Conservation (phyloP, 1,140 invertebrate genomes). For the Teleogryllus occipitalis region DNA sequence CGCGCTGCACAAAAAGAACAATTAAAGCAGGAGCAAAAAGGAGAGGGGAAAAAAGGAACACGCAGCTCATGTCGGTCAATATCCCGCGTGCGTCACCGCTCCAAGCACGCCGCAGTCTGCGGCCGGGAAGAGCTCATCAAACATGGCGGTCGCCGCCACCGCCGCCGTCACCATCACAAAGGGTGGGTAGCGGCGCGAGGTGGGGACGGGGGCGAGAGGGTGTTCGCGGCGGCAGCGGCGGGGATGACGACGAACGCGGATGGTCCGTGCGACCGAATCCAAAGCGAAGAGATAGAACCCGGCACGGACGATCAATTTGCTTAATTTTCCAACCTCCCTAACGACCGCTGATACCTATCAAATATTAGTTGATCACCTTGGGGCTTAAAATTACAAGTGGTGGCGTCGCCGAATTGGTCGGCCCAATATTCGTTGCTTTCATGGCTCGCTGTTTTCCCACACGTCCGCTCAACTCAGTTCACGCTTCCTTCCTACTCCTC, state of each 20-base stretch:
- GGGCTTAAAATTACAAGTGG: not conserved
- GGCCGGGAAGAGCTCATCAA: no score
- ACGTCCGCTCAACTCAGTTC: not conserved
- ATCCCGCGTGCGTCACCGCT: no score
- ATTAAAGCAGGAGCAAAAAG: no score
- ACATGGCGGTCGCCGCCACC: no score
- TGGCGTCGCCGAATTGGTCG: not conserved
- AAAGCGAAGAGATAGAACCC: not conserved
- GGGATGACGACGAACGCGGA: not conserved
- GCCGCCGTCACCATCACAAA: not conserved
- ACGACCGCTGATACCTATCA: not conserved
- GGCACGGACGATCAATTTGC: not conserved
- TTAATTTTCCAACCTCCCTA: slow-evolving; percentile 1
- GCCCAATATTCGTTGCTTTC: not conserved
- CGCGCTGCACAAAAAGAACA: no score
- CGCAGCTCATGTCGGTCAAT: no score
- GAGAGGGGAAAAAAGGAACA: no score
- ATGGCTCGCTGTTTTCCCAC: not conserved
- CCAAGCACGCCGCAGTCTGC: no score
- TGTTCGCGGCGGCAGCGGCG: not conserved
- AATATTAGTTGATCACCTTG: not conserved
- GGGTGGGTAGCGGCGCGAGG: no score
- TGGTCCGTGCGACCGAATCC: not conserved
- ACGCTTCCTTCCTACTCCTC: not conserved
- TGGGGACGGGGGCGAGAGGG: not conserved